These are phyloP conservation scores for Nasonovia ribisnigri DNA, from an alignment of 2,888 invertebrate genomes.

Conservation along the genomic window DNA sequence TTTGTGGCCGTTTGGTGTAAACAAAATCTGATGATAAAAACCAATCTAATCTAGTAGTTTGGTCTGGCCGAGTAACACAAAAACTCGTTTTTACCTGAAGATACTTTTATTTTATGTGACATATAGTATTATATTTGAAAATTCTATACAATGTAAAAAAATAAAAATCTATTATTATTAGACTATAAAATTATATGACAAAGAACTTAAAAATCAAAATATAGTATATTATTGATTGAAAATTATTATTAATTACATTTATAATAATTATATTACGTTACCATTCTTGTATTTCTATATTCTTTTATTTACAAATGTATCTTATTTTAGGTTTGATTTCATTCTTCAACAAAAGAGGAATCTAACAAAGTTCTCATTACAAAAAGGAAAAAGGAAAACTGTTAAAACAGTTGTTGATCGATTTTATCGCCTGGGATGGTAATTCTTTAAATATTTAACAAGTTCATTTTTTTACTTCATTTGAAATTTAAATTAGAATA, in stretches of 20 bases:
- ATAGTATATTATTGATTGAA: not conserved
- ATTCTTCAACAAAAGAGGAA: constrained; percentile 56
- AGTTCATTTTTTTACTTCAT: not conserved
- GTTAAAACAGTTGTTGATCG: constrained; percentile 66
- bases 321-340: constrained; percentile 31
- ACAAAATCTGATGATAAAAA: not conserved
- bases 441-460: constrained; percentile 43
- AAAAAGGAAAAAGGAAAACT: constrained; percentile 67
- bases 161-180: no score
- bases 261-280: not conserved
- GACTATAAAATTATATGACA: no score
- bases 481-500: not conserved
- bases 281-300: not conserved
- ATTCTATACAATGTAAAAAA: not conserved
- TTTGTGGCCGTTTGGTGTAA: not conserved
- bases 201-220: not conserved
- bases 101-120: not conserved
- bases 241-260: not conserved
- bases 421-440: constrained; percentile 67
- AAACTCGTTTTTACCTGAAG: not conserved
- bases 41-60: not conserved
- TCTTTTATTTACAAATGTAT: not conserved
- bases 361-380: constrained; percentile 67
- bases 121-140: not conserved
- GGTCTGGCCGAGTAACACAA: not conserved